Evolutionary conservation across 2,888 invertebrate species (phyloP), one percentile per base, ranked within the genome.

Genomic region (Polietes domitor): DNA sequence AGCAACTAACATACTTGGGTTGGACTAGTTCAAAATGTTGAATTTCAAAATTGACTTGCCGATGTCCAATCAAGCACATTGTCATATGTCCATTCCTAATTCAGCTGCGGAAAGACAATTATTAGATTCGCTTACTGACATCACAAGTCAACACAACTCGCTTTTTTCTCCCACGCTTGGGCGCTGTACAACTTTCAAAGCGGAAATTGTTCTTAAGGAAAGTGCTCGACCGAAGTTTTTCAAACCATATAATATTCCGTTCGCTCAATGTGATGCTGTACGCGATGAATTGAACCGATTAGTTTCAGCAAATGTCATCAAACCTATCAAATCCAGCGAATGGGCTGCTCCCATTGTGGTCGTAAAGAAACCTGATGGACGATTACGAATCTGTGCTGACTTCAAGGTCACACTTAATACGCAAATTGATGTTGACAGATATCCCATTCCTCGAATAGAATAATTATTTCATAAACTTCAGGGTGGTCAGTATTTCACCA

Each of bases 401-500:
- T 77, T 70, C n/a, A 77, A 77, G 32, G 15, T 10, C 1, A 41
- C 55, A 9, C 10, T 47, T 9, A 71, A 68, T 41, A 15, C 74
- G 12, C 82, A 83, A 75, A 78, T 85, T 43, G 77, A 86, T 73
- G 19, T 82, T 9, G 86, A 85, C 21, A 80, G 80, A 2, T 85
- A 86, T 65, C 85, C 80, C 4, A 85, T 85, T 17, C 82, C 85
- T 6, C 28, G 75, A 58, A 82, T 86, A 19, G 84, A 86, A 32
- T 84, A 85, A 10, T 26, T 85, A 0, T 85, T 87, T 71, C 77
- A 81, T 17, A 86, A 86, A 50, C 70, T 85, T 0, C 73, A 86
- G 53, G 82, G 86, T 0, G 85, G 85, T 24, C 53, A 85, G 37
- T 43, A 71, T 24, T 87, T 85, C 43, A 47, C 78, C 1, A 87